Conservation (phyloP, 2,888 invertebrate species). For the Cynaeus angustus region DNA sequence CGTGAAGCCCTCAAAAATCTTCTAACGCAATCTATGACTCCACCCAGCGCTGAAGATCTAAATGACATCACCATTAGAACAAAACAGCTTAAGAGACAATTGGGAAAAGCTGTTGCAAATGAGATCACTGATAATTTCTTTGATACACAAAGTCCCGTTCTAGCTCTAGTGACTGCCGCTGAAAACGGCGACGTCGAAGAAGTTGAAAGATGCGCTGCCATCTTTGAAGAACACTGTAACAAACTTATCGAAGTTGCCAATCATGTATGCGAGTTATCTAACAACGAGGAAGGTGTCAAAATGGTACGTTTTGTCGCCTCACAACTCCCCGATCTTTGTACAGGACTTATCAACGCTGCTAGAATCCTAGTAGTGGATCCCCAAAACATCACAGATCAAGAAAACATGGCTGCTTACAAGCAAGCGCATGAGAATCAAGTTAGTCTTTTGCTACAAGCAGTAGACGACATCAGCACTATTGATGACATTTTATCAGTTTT, state of each 20-base stretch:
- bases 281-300: slow-evolving; percentile 98
- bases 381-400: slow-evolving; percentile 95
- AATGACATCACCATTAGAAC: slow-evolving; percentile 98
- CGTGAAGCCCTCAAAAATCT: slow-evolving; percentile 97
- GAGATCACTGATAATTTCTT: slow-evolving; percentile 96
- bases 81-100: slow-evolving; percentile 91
- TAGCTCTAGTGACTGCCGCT: slow-evolving; percentile 96
- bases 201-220: slow-evolving; percentile 93
- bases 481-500: slow-evolving; percentile 99
- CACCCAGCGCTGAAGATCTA: slow-evolving; percentile 82
- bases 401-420: slow-evolving; percentile 97
- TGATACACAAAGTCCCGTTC: slow-evolving; percentile 95
- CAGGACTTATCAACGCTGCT: slow-evolving; percentile 98
- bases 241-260: slow-evolving; percentile 98
- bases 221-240: slow-evolving; percentile 97
- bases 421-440: slow-evolving; percentile 98
- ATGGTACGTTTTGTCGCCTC: slow-evolving; percentile 98
- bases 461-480: slow-evolving; percentile 98
- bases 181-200: slow-evolving; percentile 91
- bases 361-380: slow-evolving; percentile 92
- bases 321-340: slow-evolving; percentile 95
- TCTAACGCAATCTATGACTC: slow-evolving; percentile 88
- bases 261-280: slow-evolving; percentile 98
- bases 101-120: slow-evolving; percentile 98
- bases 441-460: slow-evolving; percentile 94